Evolutionary conservation across 2,888 invertebrate species (phyloP).

Genomic region (Troides helena): DNA sequence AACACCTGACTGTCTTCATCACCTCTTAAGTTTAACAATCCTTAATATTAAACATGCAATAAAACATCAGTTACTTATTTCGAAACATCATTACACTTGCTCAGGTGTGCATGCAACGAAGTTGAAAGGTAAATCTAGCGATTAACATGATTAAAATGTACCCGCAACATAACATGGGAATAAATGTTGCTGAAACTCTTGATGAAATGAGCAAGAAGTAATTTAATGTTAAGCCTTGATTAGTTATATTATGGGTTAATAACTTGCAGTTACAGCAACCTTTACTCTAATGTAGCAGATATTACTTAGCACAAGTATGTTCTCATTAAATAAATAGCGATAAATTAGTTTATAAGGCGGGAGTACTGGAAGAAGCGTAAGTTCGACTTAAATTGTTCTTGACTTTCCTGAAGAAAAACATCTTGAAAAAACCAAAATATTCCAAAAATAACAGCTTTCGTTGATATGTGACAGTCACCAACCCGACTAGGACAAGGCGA

Average conservation of each 20-base stretch:
- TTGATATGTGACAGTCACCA: no score
- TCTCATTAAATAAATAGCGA: no score
- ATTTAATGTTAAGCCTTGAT: conserved; percentile 5
- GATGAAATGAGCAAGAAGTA: conserved; percentile 12
- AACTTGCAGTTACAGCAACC: background rate
- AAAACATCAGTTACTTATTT: background rate
- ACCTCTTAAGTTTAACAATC: no score
- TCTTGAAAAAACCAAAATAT: no score
- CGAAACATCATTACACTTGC: background rate
- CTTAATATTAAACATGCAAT: no score
- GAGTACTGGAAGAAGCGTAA: no score
- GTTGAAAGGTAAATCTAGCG: background rate
- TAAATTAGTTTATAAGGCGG: no score
- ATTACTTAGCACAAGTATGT: background rate
- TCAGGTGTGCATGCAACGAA: background rate
- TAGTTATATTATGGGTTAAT: conserved; percentile 1
- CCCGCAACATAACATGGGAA: background rate
- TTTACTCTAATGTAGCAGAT: background rate
- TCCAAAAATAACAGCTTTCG: no score
- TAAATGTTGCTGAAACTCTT: conserved; percentile 1
- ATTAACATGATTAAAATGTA: background rate
- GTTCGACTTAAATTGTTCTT: no score
- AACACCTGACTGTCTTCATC: no score
- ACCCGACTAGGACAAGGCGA: no score
- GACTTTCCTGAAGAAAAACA: no score